Evolutionary conservation across 2,797 vertebrate species (phyloP), one percentile per base, ranked within the genome.

Genomic region (Bradypodion pumilum): DNA sequence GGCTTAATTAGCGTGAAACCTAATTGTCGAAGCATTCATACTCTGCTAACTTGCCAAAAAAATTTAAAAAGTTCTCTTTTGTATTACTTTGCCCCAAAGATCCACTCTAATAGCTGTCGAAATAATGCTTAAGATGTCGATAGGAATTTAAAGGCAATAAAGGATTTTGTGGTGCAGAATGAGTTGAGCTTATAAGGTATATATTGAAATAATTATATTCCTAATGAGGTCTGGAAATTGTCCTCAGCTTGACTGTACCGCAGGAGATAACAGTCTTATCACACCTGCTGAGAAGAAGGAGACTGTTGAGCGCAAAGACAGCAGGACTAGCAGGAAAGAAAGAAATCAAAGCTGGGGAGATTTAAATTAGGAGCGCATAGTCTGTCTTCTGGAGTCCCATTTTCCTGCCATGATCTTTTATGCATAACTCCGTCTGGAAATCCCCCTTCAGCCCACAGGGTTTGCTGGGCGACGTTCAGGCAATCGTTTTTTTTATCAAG

Each of bases 211-310:
- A 78, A 77, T 77, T 77, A 35, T 78, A 42, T 49, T 32, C 44
- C 52, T 62, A 84, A 72, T 83, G 74, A 59, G 37, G 46, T 86
- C 60, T 81, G 79, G 79, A 81, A 72, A 72, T 86, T 56, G 59
- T 70, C 59, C 19, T 12, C 25, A 80, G 29, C 56, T 27, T 60
- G 52, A 60, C 6, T 32, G 40, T 27, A 70, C 23, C 44, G 40
- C 10, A 21, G 66, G 29, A 66, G 44, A 35, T 15, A 25, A 27
- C 73, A 76, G 78, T 73, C 60, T 46, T 46, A 13, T 44, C 59
- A 68, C 25, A 42, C 44, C 62, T 49, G 23, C 81, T n/a, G 6
- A 56, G 46, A 68, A 32, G 1, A 35, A 56, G 62, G n/a, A 65
- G 29, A 32, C 2, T 68, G 42, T 19, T 56, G 77, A 49, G 35